Conservation (phyloP, 92 coral and sea anemone genomes). For the Micromussa lordhowensis region DNA sequence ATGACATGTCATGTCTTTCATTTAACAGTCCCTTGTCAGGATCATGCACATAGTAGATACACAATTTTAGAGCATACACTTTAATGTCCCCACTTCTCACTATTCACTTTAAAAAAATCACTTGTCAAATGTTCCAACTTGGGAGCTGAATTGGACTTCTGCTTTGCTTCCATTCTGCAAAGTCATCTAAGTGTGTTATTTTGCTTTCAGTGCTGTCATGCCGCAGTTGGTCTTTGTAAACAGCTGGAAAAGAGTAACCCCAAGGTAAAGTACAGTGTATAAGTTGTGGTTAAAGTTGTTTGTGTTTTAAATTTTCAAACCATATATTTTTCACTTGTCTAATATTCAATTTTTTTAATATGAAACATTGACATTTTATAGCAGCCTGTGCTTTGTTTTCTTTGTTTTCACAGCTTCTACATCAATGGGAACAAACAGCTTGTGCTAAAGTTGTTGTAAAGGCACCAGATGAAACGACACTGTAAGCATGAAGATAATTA, state of each 20-base stretch:
- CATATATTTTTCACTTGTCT: no score
- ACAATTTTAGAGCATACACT: no score
- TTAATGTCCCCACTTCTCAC: no score
- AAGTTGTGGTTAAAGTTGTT: neutral
- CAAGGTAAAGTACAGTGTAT: conserved; percentile 56
- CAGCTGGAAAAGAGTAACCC: conserved; percentile 78
- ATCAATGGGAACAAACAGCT: conserved; percentile 86
- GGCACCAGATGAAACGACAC: conserved; percentile 85
- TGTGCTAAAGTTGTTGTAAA: conserved; percentile 95
- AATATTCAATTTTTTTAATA: no score
- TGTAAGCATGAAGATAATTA: conserved; percentile 66
- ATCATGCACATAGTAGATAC: no score
- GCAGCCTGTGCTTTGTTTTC: neutral
- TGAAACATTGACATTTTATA: no score
- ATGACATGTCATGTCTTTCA: no score
- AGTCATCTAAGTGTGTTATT: neutral
- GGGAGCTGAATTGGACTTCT: neutral
- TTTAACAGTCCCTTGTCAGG: no score
- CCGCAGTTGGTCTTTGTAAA: conserved; percentile 93
- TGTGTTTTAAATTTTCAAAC: neutral
- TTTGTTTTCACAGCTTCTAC: conserved; percentile 65
- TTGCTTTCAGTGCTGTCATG: conserved; percentile 90
- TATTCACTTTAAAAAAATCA: no score
- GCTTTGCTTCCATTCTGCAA: neutral
- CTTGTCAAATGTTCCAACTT: no score